A percentile compares a stretch with the other conserved stretches of the same genome.
phyloP scores from a whole-genome alignment of 2,797 vertebrate species.

The Ceyx erithaca region DNA sequence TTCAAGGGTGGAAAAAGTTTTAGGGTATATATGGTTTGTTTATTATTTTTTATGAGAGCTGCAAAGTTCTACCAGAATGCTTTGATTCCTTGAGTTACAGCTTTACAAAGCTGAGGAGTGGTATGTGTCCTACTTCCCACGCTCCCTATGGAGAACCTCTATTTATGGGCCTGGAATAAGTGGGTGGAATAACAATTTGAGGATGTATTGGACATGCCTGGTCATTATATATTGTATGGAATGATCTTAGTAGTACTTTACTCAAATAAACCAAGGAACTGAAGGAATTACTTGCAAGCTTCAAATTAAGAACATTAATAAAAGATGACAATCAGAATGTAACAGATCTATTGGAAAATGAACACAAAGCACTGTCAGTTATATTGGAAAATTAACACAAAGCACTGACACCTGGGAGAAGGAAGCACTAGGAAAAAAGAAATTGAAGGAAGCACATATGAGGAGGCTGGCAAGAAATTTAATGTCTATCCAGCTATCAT shows the following conservation, averaged over 20 bases:
- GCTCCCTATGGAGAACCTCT: slow-evolving; percentile 34
- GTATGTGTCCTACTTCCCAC: slow-evolving; percentile 57
- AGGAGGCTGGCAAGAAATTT: not conserved
- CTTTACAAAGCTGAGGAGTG: not conserved
- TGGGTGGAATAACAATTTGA: slow-evolving; percentile 40
- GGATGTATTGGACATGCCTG: not conserved
- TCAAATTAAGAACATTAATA: not conserved
- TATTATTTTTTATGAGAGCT: not conserved
- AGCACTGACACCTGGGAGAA: not conserved
- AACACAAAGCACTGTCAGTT: not conserved
- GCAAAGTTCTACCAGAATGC: slow-evolving; percentile 36
- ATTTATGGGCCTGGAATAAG: slow-evolving; percentile 44
- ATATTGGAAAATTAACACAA: not conserved
- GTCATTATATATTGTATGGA: not conserved
- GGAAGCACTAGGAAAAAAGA: not conserved
- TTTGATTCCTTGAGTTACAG: slow-evolving; percentile 27
- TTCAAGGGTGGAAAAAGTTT: fast-evolving
- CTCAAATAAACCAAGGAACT: not conserved
- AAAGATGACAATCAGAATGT: not conserved
- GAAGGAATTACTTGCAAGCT: not conserved
- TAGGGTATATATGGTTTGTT: not conserved
- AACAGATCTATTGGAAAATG: not conserved
- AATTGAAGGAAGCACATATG: not conserved
- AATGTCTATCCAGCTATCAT: not conserved
- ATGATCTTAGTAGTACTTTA: not conserved